Evolutionary conservation across 1,140 invertebrate genomes (phyloP).

Genomic region (Bombus vancouverensis): DNA sequence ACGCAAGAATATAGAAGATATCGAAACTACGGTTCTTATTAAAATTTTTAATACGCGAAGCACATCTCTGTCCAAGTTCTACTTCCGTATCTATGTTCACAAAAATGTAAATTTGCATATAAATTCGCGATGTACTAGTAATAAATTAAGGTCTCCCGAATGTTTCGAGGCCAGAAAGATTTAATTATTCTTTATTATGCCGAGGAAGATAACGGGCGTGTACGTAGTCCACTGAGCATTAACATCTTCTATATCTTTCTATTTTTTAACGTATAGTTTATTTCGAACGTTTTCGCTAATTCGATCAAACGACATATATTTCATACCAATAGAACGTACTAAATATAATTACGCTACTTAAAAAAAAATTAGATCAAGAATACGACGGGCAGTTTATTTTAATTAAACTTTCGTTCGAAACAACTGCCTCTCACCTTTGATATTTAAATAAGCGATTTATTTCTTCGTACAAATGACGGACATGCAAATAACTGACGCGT

Average conservation of each 20-base stretch:
- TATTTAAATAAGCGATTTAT: constrained; percentile 3
- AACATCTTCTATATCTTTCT: too few relatives aligned
- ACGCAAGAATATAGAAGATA: neutral
- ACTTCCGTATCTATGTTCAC: neutral
- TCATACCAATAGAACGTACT: neutral
- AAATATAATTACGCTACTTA: neutral
- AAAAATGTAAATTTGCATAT: neutral
- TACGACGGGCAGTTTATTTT: neutral
- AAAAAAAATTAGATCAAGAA: neutral
- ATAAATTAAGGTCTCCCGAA: too few relatives aligned
- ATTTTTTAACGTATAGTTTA: too few relatives aligned
- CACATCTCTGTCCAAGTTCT: neutral
- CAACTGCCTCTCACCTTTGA: constrained; percentile 5
- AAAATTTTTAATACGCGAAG: neutral
- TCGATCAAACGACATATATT: too few relatives aligned
- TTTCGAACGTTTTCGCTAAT: too few relatives aligned
- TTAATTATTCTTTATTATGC: too few relatives aligned
- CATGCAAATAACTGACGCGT: constrained; percentile 7
- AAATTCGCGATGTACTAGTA: neutral
- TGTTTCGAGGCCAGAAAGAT: too few relatives aligned
- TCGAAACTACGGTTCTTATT: neutral
- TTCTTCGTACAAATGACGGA: neutral
- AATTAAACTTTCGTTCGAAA: neutral
- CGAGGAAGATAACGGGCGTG: too few relatives aligned
- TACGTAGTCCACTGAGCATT: too few relatives aligned